Percentiles rank a stretch among this genome's conserved stretches.
Evolutionary conservation across 2,888 invertebrate species (phyloP).

Genomic region (Rhogogaster chlorosoma): DNA sequence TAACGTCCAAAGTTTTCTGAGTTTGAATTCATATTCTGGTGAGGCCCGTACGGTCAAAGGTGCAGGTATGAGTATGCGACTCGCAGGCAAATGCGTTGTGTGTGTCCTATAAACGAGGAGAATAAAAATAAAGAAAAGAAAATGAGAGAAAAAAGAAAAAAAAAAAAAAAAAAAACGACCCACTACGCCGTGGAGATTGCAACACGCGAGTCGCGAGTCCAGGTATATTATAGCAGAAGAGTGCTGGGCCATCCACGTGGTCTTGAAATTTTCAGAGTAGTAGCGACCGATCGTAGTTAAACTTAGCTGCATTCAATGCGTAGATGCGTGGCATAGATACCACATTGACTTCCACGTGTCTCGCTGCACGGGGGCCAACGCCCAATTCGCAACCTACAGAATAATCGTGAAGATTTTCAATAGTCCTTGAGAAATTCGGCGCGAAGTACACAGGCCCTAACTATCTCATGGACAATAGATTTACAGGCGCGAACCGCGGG

Average conservation of each 20-base stretch:
- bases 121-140: slow-evolving; percentile 33
- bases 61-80: slow-evolving; percentile 20
- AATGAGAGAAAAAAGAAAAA: slow-evolving; percentile 53
- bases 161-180: slow-evolving; percentile 51
- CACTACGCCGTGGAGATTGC: slow-evolving; percentile 54
- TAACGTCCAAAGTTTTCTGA: neutral
- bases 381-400: slow-evolving; percentile 71
- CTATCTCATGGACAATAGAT: slow-evolving; percentile 70
- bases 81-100: neutral
- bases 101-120: slow-evolving; percentile 32
- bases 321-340: slow-evolving; percentile 25
- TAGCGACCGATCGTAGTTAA: slow-evolving; percentile 38
- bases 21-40: slow-evolving; percentile 38
- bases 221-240: slow-evolving; percentile 15
- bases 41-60: slow-evolving; percentile 37
- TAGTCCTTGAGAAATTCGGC: slow-evolving; percentile 61
- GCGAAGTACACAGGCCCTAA: slow-evolving; percentile 53
- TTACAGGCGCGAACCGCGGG: slow-evolving; percentile 62
- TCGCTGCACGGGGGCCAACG: slow-evolving; percentile 66
- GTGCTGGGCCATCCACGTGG: slow-evolving; percentile 61
- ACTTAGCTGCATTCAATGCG: slow-evolving; percentile 5
- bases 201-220: slow-evolving; percentile 53
- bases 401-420: slow-evolving; percentile 56
- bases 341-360: slow-evolving; percentile 51
- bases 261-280: slow-evolving; percentile 49